Base-by-base conservation (phyloP, 2,113 vertebrate species). In the Grammomys surdaster region DNA sequence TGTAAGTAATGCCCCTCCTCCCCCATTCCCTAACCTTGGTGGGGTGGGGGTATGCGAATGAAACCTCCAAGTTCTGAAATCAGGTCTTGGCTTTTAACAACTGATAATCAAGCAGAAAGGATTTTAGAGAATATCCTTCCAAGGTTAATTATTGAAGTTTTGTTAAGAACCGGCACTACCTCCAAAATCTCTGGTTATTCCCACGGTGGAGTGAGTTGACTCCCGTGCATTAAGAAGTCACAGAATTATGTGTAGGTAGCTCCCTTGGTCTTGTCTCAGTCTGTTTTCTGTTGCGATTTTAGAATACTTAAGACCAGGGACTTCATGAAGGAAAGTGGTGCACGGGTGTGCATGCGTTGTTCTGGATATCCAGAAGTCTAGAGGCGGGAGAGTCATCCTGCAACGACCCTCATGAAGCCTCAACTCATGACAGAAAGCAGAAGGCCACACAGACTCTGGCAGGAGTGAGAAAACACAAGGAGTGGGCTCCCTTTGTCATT, bases 151-250 rank as follows among this genome's bases (percentile, higher is more conserved):
- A 72, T 17, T 58, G 16, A 75, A 56, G 14, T 88, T 91, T 33
- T 84, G 58, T 58, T 81, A 85, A 93, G 54, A 89, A 13, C 26
- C 33, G 63, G 16, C 36, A 70, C 77, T 63, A 69, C 31, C 43
- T 70, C 58, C 69, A 2, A 75, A 67, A 84, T 63, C 31, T 95
- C 48, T 82, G 40, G 81, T 56, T 13, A 12, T 94, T 91, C 28
- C 54, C 40, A 84, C 9, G 16, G 9, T 14, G 1, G 22, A 67
- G 1, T 92, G 6, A 51, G 24, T 31, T 84, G 43, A 13, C n/a
- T 40, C 28, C n/a, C 20, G 36, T 22, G 43, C 36, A 36, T 75
- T 56, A 92, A 92, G 85, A 95, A 96, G 94, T 92, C 26, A 94
- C 40, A 31, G 40, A 58, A 86, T 65, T 40, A 31, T 13, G 5